phyloP scores from a whole-genome alignment of 2,797 vertebrate genomes.

The Melanotaenia trifasciata region DNA sequence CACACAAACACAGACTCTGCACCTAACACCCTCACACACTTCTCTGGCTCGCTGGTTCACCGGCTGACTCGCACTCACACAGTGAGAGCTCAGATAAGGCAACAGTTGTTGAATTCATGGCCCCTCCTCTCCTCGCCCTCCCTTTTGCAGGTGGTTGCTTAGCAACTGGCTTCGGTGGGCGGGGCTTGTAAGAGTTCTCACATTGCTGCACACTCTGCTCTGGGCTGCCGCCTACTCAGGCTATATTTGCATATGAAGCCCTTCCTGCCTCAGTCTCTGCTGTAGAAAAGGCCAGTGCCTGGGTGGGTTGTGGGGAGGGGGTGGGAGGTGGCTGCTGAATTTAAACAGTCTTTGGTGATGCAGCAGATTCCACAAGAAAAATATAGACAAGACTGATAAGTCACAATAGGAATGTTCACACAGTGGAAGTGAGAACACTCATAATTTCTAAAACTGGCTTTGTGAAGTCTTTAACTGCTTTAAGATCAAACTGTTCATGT shows the following conservation, averaged over 20 bases:
- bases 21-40: slow-evolving; percentile 55
- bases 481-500: not conserved
- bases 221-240: slow-evolving; percentile 72
- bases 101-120: slow-evolving; percentile 81
- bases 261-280: slow-evolving; percentile 54
- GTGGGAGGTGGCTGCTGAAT: slow-evolving; percentile 47
- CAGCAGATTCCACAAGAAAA: slow-evolving; percentile 59
- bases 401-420: not conserved
- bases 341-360: slow-evolving; percentile 65
- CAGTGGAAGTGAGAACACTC: not conserved
- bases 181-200: slow-evolving; percentile 64
- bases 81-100: slow-evolving; percentile 71
- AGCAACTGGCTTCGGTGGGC: slow-evolving; percentile 79
- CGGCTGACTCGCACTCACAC: slow-evolving; percentile 72
- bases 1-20: slow-evolving; percentile 41
- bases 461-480: not conserved
- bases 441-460: no score
- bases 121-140: slow-evolving; percentile 59
- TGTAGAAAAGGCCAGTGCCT: slow-evolving; percentile 49
- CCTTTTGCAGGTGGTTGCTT: slow-evolving; percentile 62
- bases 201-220: slow-evolving; percentile 75
- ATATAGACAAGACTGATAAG: not conserved
- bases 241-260: slow-evolving; percentile 78
- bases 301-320: slow-evolving; percentile 39
- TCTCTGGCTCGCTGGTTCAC: slow-evolving; percentile 52